A percentile compares a stretch with the other conserved stretches of the same genome.
These are phyloP conservation scores for Cavia aperea DNA, from an alignment of 2,113 vertebrate species.

Conservation along the genomic window DNA sequence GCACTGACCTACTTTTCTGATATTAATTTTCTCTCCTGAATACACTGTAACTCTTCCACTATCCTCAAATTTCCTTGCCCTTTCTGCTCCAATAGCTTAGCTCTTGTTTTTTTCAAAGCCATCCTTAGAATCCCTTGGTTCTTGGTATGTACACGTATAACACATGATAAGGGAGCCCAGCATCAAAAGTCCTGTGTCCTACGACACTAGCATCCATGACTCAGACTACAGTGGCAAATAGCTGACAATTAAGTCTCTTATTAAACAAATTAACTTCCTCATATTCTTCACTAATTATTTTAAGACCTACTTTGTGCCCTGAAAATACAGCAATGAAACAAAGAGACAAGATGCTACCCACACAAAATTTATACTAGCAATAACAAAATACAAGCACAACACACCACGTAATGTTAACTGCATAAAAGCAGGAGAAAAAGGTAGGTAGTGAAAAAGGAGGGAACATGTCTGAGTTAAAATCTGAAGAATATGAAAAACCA, in stretches of 20 bases:
- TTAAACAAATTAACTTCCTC: background rate
- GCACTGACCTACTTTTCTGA: background rate
- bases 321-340: background rate
- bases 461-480: background rate
- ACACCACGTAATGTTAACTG: background rate
- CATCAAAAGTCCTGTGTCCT: background rate
- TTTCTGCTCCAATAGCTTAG: background rate
- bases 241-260: background rate
- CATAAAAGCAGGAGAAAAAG: background rate
- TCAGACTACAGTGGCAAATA: background rate
- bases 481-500: background rate
- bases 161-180: too few species aligned
- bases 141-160: accelerated
- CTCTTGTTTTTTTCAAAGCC: background rate
- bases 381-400: background rate
- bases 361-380: background rate
- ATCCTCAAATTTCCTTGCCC: background rate
- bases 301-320: background rate
- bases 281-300: background rate
- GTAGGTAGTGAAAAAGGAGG: background rate
- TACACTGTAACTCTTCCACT: background rate
- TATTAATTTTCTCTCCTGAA: background rate
- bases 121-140: background rate
- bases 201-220: background rate
- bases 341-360: background rate